Percentiles rank a stretch among this genome's conserved stretches.
Evolutionary conservation across 2,797 vertebrate species (phyloP).

Genomic region (Esox masquinongy): DNA sequence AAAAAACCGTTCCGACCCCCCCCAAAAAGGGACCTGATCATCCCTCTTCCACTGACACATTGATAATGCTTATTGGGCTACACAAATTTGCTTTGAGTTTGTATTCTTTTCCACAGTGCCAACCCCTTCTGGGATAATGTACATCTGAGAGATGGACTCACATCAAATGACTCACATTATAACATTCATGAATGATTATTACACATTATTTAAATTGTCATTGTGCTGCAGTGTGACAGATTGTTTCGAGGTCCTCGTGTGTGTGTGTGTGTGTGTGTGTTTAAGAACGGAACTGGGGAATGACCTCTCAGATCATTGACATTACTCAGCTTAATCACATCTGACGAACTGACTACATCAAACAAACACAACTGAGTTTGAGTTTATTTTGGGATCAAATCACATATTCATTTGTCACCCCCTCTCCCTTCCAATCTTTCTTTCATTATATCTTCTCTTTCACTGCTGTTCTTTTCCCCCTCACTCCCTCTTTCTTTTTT

Average conservation of each 20-base stretch:
- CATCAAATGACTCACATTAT: background rate
- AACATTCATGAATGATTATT: background rate
- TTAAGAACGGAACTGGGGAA: background rate
- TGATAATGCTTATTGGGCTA: too few species aligned
- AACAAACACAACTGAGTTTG: background rate
- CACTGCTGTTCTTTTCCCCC: background rate
- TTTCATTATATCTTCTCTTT: background rate
- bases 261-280: slow-evolving; percentile 13
- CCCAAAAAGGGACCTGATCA: too few species aligned
- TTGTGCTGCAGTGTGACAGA: slow-evolving; percentile 47
- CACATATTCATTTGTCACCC: background rate
- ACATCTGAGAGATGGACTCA: too few species aligned
- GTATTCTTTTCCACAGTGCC: too few species aligned
- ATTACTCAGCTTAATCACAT: background rate
- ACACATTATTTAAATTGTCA: background rate
- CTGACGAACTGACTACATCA: background rate
- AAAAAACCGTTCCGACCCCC: too few species aligned
- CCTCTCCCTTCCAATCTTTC: background rate
- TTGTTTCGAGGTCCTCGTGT: slow-evolving; percentile 37
- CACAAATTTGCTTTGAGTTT: too few species aligned
- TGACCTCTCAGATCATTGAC: background rate
- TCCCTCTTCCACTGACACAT: too few species aligned
- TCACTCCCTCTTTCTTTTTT: background rate
- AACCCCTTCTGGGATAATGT: too few species aligned
- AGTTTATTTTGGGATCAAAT: background rate